Base-by-base conservation (phyloP, 2,113 vertebrate genomes). In the Clarias magur region DNA sequence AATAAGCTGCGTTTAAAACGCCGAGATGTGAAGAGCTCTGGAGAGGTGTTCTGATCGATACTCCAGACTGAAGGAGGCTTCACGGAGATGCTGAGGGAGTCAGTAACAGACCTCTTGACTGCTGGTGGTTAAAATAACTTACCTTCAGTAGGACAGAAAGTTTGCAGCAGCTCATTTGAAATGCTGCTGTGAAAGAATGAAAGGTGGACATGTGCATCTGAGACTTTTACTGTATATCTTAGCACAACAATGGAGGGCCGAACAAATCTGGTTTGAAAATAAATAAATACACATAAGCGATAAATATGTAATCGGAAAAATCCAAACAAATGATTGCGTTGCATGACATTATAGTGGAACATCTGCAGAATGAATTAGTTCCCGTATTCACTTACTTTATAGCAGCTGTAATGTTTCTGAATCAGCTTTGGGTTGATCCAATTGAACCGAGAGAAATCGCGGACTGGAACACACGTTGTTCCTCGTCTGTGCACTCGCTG, bases 41-140 rank as follows among this genome's bases (percentile, higher is more conserved):
- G 42, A 68, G 84, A 86, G 84, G 38, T 27, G 59, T 63, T 84
- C 59, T n/a, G 83, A 83, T 85, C 70, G 54, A 82, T 54, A n/a
- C 80, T 13, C 59, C 72, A 67, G 59, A 65, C 54, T 70, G 60
- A 78, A 82, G 60, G 59, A 83, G 68, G 85, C 63, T 82, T 85
- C 60, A 60, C 3, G 5, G 80, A 79, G 60, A 85, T 19, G 4
- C 12, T 56, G 75, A 56, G 62, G n/a, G 84, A 54, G 72, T 27
- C 56, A 62, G 72, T 65, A 85, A 4, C 16, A 48, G 72, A 65
- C 72, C 84, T 67, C 38, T 67, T 9, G 75, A 56, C 73, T 53
- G 42, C 12, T 30, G 15, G 3, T 38, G 30, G 67, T 86, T 68
- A 86, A 54, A 65, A 85, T 65, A 79, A 78, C 73, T 53, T 9